These are phyloP conservation scores for Caerostris extrusa DNA, from an alignment of 1,140 invertebrate genomes.

Conservation along the genomic window DNA sequence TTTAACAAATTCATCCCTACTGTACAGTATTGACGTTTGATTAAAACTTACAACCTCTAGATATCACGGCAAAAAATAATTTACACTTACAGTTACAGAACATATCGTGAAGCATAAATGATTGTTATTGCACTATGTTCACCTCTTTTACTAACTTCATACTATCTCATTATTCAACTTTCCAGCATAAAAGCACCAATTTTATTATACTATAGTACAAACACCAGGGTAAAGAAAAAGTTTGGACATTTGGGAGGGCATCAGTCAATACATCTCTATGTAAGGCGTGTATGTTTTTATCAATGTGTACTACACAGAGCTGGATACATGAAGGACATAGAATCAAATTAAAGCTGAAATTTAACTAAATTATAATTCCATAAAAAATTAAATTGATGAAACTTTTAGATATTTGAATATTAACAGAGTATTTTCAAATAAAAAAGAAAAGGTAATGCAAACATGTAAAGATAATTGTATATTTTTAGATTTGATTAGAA, in stretches of 20 bases:
- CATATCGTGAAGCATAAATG: conserved; percentile 28
- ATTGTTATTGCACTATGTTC: conserved; percentile 40
- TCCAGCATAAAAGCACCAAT: conserved; percentile 18
- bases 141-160: not conserved
- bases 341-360: too few relatives aligned
- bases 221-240: conserved; percentile 27
- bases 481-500: too few relatives aligned
- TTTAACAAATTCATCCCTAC: not conserved
- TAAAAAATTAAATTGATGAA: too few relatives aligned
- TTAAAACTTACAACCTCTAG: not conserved
- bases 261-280: not conserved
- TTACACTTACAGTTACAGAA: conserved; percentile 10
- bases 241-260: not conserved
- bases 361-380: too few relatives aligned
- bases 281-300: not conserved
- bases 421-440: too few relatives aligned
- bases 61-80: conserved; percentile 14
- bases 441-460: too few relatives aligned
- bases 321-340: not conserved
- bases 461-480: too few relatives aligned
- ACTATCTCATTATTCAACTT: not conserved
- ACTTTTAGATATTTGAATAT: too few relatives aligned
- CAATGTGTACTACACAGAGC: not conserved
- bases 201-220: not conserved
- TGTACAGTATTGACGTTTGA: not conserved